Base-by-base conservation (phyloP, 1,140 invertebrate genomes). In the Neodiprion virginianus region DNA sequence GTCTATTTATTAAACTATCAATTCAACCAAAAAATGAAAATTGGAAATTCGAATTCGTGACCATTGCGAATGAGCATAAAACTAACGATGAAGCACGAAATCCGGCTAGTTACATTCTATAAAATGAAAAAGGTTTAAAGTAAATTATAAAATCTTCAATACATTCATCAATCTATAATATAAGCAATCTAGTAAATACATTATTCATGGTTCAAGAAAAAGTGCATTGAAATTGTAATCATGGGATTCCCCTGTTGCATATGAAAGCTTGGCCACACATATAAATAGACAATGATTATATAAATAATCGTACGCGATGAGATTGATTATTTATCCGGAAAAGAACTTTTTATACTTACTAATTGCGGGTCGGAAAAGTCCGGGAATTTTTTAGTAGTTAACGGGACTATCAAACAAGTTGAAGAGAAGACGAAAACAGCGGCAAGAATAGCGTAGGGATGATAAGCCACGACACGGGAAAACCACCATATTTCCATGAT, bases 301-400 rank as follows among this genome's bases (percentile, higher is more conserved):
- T 40, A 40, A 40, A 40, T 40, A 40, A 40, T 40, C 2, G 28
- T 40, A 40, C 1, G 5, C 5, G 28, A 40, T 40, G 28, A 40
- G 28, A 40, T 40, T 40, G 28, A 40, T 40, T 40, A 3, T 40
- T 77, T 70, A 74, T 74, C 69, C 23, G 67, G 67, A 70, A 65
- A 73, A 70, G 49, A 71, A 12, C 71, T 10, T 10, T 50, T 66
- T 17, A 69, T 81, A 88, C 89, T 81, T 80, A 92, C 92, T 85
- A 94, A 86, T 78, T 93, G 91, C 28, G 95, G 95, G 83, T 96
- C 94, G 67, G 92, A 91, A 85, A 96, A 96, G 85, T 94, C 92
- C 17, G 95, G 95, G 69, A 93, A 85, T 47, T 92, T 90, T 80
- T 92, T 92, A 8, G 91, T 91, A 67, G 92, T 90, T 21, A 96